Evolutionary conservation across 2,113 vertebrate genomes (phyloP), one percentile per base, ranked within the genome.

Genomic region (Manacus vitellinus): DNA sequence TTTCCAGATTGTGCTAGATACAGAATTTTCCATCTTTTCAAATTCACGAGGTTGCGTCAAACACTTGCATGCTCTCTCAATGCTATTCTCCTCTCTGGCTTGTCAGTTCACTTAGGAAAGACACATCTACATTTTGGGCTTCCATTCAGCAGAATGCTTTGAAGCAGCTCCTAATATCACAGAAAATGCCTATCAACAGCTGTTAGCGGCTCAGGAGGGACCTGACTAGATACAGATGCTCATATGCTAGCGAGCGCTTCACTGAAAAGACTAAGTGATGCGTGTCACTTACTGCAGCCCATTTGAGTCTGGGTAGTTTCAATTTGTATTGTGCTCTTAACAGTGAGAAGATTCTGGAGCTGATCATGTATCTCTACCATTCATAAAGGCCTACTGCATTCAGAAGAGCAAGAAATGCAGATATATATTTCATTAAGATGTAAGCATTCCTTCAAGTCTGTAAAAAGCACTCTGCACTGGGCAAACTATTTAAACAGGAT

Each of bases 81-180:
- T 73, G 6, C 30, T 88, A 47, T 81, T 61, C 80, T 82, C 55
- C 88, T 96, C 59, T 77, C 70, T 58, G 79, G 82, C 58, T 97
- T 92, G 88, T 33, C 92, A 49, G 61, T n/a, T 75, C 52, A 75
- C 73, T 95, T 76, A 55, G 71, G 85, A 86, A 85, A 92, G 91
- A 92, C 96, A 93, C 89, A 83, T 46, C 62, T 70, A 78, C 35
- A 84, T 91, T 77, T 71, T 78, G 86, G 94, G 94, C 61, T 91
- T 86, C 85, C 12, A 25, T 59, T 89, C 4, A 15, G 88, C 49
- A 92, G 76, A 95, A 94, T 27, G 62, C 89, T 95, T 84, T 74
- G 83, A 95, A 95, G 79, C 35, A 18, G 49, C 37, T 92, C 55
- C 84, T 91, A 90, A 73, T 62, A 80, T 4, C 35, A 68, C 8